phyloP scores from a whole-genome alignment of 2,888 invertebrate genomes.

The Acanthosepion lycidas region DNA sequence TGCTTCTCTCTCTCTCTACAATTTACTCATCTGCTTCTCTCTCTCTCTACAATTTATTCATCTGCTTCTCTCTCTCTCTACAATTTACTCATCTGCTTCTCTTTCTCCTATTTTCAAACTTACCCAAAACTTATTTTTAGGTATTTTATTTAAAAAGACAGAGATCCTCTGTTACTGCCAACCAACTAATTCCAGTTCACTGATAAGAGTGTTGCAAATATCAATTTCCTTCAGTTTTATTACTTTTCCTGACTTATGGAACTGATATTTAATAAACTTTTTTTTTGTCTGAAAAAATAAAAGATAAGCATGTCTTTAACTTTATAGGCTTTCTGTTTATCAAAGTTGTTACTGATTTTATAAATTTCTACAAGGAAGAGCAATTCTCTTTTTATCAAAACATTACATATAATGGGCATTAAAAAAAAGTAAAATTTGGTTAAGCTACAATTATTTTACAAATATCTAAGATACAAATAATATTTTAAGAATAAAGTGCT shows the following conservation, averaged over 20 bases:
- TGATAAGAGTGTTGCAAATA: too few relatives aligned
- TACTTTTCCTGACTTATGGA: background rate
- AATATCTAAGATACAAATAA: too few relatives aligned
- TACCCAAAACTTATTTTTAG: background rate
- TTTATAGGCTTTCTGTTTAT: background rate
- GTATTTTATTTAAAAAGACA: background rate
- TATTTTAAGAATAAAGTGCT: too few relatives aligned
- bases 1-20: too few relatives aligned
- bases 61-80: background rate
- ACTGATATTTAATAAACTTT: background rate
- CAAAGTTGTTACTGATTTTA: too few relatives aligned
- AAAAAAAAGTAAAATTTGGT: too few relatives aligned
- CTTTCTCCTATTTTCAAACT: background rate
- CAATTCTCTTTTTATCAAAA: too few relatives aligned
- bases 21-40: too few relatives aligned
- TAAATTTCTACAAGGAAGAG: too few relatives aligned
- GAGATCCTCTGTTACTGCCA: background rate
- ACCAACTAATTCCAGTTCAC: background rate
- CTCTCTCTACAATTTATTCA: too few relatives aligned
- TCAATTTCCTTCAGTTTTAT: background rate
- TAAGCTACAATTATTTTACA: too few relatives aligned
- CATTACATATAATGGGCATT: too few relatives aligned
- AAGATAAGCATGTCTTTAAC: background rate
- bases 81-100: background rate
- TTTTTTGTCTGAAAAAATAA: background rate